Percentiles rank a stretch among this genome's conserved stretches.
These are phyloP conservation scores for Yponomeuta plumbellus DNA, from an alignment of 2,888 invertebrate species.

Conservation along the genomic window DNA sequence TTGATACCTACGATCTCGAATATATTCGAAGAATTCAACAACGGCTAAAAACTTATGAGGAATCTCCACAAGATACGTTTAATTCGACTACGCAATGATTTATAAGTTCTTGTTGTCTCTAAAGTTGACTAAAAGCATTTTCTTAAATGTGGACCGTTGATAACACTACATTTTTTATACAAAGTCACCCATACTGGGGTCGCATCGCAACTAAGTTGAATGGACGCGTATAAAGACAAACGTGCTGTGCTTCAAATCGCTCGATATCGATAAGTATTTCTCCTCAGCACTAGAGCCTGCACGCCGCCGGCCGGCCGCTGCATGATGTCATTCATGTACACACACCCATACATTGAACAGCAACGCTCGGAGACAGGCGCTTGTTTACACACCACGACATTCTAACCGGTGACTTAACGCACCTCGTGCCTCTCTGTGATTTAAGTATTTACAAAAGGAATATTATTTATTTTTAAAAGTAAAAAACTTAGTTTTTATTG, in stretches of 20 bases:
- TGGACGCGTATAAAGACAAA: not conserved
- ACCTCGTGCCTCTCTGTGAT: constrained; percentile 61
- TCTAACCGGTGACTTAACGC: constrained; percentile 59
- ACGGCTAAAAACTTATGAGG: no score
- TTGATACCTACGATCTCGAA: no score
- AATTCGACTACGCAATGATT: no score
- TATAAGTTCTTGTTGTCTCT: no score
- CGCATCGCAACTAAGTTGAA: no score
- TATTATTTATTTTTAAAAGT: constrained; percentile 41
- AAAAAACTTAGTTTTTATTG: constrained; percentile 31
- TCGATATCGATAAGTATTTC: not conserved
- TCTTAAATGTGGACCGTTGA: no score
- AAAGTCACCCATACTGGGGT: no score
- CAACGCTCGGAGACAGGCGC: constrained; percentile 44
- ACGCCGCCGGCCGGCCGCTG: constrained; percentile 38
- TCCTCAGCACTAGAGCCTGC: constrained; percentile 16
- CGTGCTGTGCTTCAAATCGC: not conserved
- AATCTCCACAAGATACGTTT: no score
- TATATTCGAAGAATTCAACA: no score
- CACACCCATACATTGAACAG: constrained; percentile 63
- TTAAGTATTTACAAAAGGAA: constrained; percentile 45
- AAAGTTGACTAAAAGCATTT: no score
- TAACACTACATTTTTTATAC: no score
- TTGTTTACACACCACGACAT: constrained; percentile 57
- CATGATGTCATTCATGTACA: constrained; percentile 73